phyloP scores from a whole-genome alignment of 2,113 vertebrate species.

The Bostrychus sinensis region DNA sequence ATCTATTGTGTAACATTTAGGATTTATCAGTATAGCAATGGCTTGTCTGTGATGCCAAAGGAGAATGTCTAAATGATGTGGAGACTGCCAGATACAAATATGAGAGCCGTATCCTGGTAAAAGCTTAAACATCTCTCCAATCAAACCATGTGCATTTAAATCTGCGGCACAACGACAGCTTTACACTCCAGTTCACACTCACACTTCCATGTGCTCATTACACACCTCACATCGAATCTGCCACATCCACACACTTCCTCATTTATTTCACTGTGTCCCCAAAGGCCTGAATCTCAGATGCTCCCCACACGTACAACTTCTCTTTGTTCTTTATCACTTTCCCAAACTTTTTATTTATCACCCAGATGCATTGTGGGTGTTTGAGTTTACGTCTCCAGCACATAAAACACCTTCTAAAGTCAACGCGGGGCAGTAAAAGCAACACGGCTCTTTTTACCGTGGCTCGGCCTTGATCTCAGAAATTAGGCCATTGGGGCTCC shows the following conservation, averaged over 20 bases:
- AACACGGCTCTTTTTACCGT: constrained; percentile 12
- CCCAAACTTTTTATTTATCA: neutral
- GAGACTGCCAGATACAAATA: too few species aligned
- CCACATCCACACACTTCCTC: constrained; percentile 5
- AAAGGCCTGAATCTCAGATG: neutral
- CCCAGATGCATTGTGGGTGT: constrained; percentile 9
- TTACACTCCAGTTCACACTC: constrained; percentile 18
- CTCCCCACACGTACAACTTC: neutral
- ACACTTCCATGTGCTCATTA: constrained; percentile 24
- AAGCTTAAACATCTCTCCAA: too few species aligned
- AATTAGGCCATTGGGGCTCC: constrained; percentile 6
- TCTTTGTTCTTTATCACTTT: neutral
- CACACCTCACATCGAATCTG: constrained; percentile 22
- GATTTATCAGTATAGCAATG: too few species aligned
- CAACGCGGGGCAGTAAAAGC: constrained; percentile 10
- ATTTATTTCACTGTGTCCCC: neutral
- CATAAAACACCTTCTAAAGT: constrained; percentile 4
- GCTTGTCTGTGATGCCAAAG: too few species aligned
- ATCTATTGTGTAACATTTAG: too few species aligned
- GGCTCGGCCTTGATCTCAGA: constrained; percentile 1
- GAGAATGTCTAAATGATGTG: too few species aligned
- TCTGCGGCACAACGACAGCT: constrained; percentile 3
- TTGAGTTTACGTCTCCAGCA: constrained; percentile 2
- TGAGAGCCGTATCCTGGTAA: too few species aligned
- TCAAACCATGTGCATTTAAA: neutral